Evolutionary conservation across 2,888 invertebrate genomes (phyloP).

Genomic region (Agriotes lineatus): DNA sequence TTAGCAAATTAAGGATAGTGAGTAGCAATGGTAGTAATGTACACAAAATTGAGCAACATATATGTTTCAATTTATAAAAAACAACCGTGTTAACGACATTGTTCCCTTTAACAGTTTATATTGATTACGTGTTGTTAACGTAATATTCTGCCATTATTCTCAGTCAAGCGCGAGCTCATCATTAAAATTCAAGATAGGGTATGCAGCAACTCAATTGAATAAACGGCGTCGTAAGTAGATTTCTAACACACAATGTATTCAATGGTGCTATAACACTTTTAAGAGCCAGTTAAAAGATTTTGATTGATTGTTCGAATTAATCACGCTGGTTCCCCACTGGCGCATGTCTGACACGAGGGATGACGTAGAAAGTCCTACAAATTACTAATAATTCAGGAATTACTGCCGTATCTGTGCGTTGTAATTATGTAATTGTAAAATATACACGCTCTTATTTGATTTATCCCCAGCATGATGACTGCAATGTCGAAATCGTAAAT

Average conservation of each 20-base stretch:
- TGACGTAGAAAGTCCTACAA: neutral
- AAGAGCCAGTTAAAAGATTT: conserved; percentile 24
- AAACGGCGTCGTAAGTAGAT: conserved; percentile 21
- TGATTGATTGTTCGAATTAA: conserved; percentile 27
- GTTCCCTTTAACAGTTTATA: no score
- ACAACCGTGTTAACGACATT: no score
- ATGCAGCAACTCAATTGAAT: conserved; percentile 29
- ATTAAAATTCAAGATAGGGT: conserved; percentile 24
- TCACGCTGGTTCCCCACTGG: conserved; percentile 7
- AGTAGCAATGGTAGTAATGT: no score
- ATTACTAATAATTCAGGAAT: neutral
- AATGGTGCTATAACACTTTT: conserved; percentile 25
- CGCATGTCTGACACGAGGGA: neutral
- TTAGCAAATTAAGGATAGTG: no score
- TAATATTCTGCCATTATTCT: conserved; percentile 20
- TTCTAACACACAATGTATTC: conserved; percentile 22
- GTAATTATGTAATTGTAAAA: neutral
- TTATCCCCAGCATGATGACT: neutral
- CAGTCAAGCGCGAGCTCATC: conserved; percentile 12
- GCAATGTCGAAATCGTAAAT: neutral
- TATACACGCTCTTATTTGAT: neutral
- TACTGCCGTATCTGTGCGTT: neutral
- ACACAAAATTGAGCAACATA: no score
- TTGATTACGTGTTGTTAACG: conserved; percentile 5
- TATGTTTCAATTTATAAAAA: no score